Percentiles rank a stretch among this genome's conserved stretches.
Conservation (phyloP, 2,113 vertebrate genomes). For the Cardinalis cardinalis region DNA sequence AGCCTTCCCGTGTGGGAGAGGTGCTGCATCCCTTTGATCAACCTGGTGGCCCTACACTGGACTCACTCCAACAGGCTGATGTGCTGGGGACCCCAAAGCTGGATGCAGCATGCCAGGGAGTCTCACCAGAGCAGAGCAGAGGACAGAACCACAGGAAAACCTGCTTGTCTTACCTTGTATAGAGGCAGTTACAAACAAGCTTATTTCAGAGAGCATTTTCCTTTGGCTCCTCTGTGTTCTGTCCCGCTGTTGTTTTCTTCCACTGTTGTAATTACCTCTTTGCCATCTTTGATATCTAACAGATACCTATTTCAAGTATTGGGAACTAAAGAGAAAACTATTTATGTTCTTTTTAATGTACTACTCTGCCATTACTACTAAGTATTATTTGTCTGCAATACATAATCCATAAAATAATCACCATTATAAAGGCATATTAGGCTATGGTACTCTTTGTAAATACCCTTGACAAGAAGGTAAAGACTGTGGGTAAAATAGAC, state of each 20-base stretch:
- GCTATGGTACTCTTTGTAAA: background rate
- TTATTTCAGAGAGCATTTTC: constrained; percentile 1
- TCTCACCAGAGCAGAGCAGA: background rate
- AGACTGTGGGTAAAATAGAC: background rate
- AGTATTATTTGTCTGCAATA: background rate
- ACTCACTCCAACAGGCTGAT: rapidly evolving
- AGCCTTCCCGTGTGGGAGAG: background rate
- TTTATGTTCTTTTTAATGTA: constrained; percentile 25
- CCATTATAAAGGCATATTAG: background rate
- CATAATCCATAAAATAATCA: background rate
- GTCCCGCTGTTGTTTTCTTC: constrained; percentile 10
- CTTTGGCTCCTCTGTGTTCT: background rate
- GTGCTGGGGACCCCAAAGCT: background rate
- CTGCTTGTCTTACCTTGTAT: background rate
- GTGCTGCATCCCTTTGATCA: background rate
- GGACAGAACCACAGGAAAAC: background rate
- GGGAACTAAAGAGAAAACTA: constrained; percentile 28
- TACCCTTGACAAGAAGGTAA: background rate
- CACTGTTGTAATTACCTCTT: constrained; percentile 35
- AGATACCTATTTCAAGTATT: constrained; percentile 38
- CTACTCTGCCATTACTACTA: background rate
- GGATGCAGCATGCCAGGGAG: background rate
- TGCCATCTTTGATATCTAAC: constrained; percentile 27
- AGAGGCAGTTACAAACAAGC: background rate
- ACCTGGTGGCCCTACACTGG: background rate